A percentile compares a stretch with the other conserved stretches of the same genome.
phyloP scores from a whole-genome alignment of 35 echinoderm and acorn worm species.

The Heliocidaris erythrogramma region DNA sequence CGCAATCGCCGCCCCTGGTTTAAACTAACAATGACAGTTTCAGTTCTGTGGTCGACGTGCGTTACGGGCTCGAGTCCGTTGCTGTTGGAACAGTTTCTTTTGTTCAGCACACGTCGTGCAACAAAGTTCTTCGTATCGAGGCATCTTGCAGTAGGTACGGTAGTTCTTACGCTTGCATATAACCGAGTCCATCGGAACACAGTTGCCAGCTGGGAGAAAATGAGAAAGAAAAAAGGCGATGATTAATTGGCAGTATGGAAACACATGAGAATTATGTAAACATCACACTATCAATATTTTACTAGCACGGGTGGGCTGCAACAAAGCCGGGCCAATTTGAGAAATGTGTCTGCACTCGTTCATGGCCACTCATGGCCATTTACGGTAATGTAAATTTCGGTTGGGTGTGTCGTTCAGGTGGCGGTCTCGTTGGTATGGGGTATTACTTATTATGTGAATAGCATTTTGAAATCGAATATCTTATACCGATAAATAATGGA shows the following conservation, averaged over 20 bases:
- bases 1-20: neutral
- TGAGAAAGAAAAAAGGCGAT: neutral
- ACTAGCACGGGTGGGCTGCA: too few relatives aligned
- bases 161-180: constrained; percentile 56
- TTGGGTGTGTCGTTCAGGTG: too few relatives aligned
- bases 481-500: too few relatives aligned
- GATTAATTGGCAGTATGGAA: neutral
- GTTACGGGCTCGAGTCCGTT: neutral
- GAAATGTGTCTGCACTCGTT: too few relatives aligned
- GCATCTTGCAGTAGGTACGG: constrained; percentile 55
- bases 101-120: constrained; percentile 52
- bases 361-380: too few relatives aligned
- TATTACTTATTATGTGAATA: too few relatives aligned
- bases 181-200: constrained; percentile 37
- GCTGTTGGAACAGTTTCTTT: constrained; percentile 18
- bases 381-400: too few relatives aligned
- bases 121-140: constrained; percentile 44
- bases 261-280: neutral
- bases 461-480: too few relatives aligned
- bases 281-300: too few relatives aligned
- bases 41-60: neutral
- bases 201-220: constrained; percentile 3
- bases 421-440: too few relatives aligned
- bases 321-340: too few relatives aligned
- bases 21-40: neutral